Conservation (phyloP, 2,113 vertebrate genomes). For the Vimba vimba region DNA sequence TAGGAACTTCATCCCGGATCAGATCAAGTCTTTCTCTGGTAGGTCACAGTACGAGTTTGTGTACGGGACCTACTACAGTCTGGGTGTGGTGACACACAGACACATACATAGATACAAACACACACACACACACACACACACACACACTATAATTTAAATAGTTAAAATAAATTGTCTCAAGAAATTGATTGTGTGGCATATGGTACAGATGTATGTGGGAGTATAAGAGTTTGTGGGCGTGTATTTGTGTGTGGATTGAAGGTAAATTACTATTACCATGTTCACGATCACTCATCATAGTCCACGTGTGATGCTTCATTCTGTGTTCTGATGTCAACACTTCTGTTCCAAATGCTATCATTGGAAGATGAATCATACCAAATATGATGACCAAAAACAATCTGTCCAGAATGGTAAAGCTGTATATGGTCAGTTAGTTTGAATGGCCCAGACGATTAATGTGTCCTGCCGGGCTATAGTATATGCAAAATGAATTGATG, state of each 20-base stretch:
- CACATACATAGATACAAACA: no score
- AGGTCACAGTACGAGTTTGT: conserved; percentile 83
- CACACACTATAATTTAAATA: not conserved
- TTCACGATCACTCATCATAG: conserved; percentile 30
- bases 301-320: conserved; percentile 18
- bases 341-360: conserved; percentile 15
- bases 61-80: conserved; percentile 85
- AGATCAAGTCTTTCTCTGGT: conserved; percentile 80
- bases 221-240: not conserved
- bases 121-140: no score
- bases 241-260: conserved; percentile 15
- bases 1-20: conserved; percentile 85
- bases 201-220: conserved; percentile 38
- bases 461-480: not conserved
- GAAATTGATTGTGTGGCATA: conserved; percentile 7
- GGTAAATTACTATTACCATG: conserved; percentile 30
- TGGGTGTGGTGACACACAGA: conserved; percentile 68
- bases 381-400: not conserved
- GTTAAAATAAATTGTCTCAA: not conserved
- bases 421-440: not conserved
- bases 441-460: not conserved
- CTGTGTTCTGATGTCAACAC: conserved; percentile 20
- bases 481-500: no score
- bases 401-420: not conserved
- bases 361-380: not conserved